phyloP scores from a whole-genome alignment of 1,140 invertebrate genomes.

The Pogonus chalceus region DNA sequence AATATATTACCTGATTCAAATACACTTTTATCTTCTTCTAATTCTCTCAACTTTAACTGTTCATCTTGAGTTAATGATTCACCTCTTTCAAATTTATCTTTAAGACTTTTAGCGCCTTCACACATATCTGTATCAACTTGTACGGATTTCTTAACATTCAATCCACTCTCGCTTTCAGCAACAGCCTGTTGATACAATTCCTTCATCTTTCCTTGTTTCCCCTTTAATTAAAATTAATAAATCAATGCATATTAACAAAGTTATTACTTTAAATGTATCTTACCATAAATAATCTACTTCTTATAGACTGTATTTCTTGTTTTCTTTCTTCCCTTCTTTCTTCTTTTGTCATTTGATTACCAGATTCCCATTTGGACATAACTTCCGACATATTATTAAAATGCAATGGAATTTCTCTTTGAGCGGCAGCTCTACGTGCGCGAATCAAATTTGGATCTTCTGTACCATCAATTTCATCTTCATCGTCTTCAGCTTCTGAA shows the following conservation, averaged over 20 bases:
- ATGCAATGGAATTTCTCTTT: conserved; percentile 62
- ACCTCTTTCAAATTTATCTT: conserved; percentile 75
- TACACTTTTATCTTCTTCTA: conserved; percentile 63
- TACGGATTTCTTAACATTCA: conserved; percentile 25
- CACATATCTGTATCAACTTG: conserved; percentile 35
- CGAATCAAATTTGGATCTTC: conserved; percentile 35
- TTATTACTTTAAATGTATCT: too few species aligned
- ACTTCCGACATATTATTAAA: conserved; percentile 79
- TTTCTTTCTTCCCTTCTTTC: conserved; percentile 71
- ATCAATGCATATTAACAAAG: too few species aligned
- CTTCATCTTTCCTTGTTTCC: conserved; percentile 82
- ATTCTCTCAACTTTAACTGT: conserved; percentile 41
- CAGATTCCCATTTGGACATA: conserved; percentile 63
- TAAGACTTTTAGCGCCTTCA: conserved; percentile 57
- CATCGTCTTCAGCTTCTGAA: conserved; percentile 52
- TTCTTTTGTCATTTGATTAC: conserved; percentile 48
- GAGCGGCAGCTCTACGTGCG: conserved; percentile 35
- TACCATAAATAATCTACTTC: conserved; percentile 73
- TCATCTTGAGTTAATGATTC: conserved; percentile 53
- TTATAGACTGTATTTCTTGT: conserved; percentile 76
- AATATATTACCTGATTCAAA: conserved; percentile 63
- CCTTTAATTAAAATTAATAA: conserved; percentile 47
- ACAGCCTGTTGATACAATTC: conserved; percentile 86
- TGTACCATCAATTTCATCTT: conserved; percentile 34
- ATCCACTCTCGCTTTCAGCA: conserved; percentile 50